Base-by-base conservation (phyloP, 2,113 vertebrate species). In the Rhinoderma darwinii region DNA sequence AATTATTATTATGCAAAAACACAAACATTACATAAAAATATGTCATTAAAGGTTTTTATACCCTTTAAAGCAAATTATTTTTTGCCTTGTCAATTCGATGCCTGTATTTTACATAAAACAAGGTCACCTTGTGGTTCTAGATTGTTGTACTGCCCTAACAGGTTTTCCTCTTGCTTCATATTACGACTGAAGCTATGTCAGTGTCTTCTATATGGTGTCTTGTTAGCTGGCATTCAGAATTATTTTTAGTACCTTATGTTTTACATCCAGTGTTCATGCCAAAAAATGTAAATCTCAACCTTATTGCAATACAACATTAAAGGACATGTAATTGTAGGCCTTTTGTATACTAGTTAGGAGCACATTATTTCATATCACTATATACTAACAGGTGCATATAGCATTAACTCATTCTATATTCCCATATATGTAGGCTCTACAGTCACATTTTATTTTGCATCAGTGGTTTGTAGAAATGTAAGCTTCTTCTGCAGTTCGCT, bases 201-300 rank as follows among this genome's bases (percentile, higher is more conserved):
- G 7, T 82, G 80, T 35, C 41, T 82, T 68, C 32, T 44, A 47
- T 66, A 66, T 66, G 59, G 56, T 63, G 59, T 82, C 37, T 61
- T 68, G 59, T 66, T 66, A 63, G 59, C n/a, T 50, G 61, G 80
- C 39, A 82, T 66, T 47, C 80, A 68, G n/a, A 47, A 27, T 44
- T 82, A 82, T 82, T 47, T 82, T 66, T 82, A 82, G 80, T 41
- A 82, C 43, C 59, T 59, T 54, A 54, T 81, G 54, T 61, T 59
- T 41, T 61, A 81, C 56, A 81, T 61, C 30, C 37, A 61, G 32
- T 17, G 10, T 27, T 61, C 56, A 22, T 63, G 20, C 51, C 37
- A 81, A 39, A 63, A 81, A 81, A 63, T 17, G 25, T 9, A 20
- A 77, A 72, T 78, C 15, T 32, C 14, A 22, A 3, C 75, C 17